phyloP scores from a whole-genome alignment of 2,888 invertebrate species.

The Cheilosia impressa region DNA sequence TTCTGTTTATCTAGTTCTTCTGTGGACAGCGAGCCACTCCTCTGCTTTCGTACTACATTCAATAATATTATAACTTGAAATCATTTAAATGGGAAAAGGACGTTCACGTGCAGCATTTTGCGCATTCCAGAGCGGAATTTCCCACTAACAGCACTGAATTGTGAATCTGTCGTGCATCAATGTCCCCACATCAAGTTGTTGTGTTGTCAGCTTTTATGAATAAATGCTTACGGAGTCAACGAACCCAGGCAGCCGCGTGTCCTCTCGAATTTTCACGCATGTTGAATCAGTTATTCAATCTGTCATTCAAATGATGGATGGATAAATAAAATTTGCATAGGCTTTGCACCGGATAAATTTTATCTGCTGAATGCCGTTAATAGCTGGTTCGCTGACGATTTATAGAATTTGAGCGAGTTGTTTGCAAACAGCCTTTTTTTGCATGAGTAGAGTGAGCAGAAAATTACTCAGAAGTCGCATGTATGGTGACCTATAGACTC shows the following conservation, averaged over 20 bases:
- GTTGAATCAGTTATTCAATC: conserved; percentile 28
- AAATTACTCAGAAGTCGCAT: too few relatives aligned
- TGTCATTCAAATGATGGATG: conserved; percentile 36
- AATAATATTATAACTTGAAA: conserved; percentile 25
- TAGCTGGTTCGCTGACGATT: not conserved
- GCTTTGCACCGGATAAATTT: not conserved
- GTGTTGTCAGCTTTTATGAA: not conserved
- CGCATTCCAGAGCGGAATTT: conserved; percentile 29
- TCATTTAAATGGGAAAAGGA: conserved; percentile 28
- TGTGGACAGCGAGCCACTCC: too few relatives aligned
- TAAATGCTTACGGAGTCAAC: conserved; percentile 25
- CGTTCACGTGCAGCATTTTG: conserved; percentile 28
- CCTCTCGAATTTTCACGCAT: conserved; percentile 8
- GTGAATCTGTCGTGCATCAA: conserved; percentile 40
- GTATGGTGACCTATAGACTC: too few relatives aligned
- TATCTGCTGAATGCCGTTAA: not conserved
- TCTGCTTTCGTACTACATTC: not conserved
- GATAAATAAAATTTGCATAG: not conserved
- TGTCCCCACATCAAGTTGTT: conserved; percentile 16
- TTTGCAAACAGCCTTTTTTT: too few relatives aligned
- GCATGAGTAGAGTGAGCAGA: too few relatives aligned
- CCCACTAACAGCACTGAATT: conserved; percentile 22
- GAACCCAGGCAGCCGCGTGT: conserved; percentile 20
- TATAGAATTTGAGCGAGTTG: not conserved
- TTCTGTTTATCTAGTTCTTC: too few relatives aligned